Percentiles rank a stretch among this genome's conserved stretches.
Conservation (phyloP, 2,888 invertebrate genomes). For the Idaea biselata region DNA sequence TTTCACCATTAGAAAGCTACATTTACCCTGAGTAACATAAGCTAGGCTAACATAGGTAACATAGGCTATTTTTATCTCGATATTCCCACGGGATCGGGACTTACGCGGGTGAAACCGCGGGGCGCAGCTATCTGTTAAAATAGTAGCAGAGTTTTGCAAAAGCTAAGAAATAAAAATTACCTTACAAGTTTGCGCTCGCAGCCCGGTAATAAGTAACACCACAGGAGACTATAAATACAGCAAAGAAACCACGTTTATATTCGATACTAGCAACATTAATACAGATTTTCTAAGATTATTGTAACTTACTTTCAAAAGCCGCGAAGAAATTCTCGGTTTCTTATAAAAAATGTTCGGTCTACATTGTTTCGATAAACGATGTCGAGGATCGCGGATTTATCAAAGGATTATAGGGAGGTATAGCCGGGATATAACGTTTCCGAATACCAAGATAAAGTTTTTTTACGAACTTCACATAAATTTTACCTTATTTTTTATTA, state of each 20-base stretch:
- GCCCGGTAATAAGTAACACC: constrained; percentile 53
- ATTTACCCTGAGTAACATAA: no score
- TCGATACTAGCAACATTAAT: constrained; percentile 53
- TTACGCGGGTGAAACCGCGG: no score
- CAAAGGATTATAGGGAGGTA: constrained; percentile 8
- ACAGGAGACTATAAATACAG: constrained; percentile 49
- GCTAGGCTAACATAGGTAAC: no score
- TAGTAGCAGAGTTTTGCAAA: constrained; percentile 46
- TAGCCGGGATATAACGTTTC: not conserved
- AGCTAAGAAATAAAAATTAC: constrained; percentile 45
- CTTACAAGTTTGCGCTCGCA: constrained; percentile 43
- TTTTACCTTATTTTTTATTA: no score
- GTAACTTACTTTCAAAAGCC: constrained; percentile 35
- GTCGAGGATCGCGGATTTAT: constrained; percentile 8
- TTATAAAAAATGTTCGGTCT: constrained; percentile 20
- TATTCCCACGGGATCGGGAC: no score
- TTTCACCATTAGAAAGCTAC: no score
- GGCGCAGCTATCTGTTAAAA: constrained; percentile 20
- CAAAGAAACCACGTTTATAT: constrained; percentile 52
- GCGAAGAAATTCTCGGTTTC: constrained; percentile 24
- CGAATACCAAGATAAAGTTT: not conserved
- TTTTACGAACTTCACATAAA: not conserved
- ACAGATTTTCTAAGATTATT: constrained; percentile 55
- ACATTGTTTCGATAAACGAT: constrained; percentile 5
- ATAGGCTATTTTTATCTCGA: no score